A percentile compares a stretch with the other conserved stretches of the same genome.
phyloP scores from a whole-genome alignment of 2,113 vertebrate genomes.

The Cathartes aura region DNA sequence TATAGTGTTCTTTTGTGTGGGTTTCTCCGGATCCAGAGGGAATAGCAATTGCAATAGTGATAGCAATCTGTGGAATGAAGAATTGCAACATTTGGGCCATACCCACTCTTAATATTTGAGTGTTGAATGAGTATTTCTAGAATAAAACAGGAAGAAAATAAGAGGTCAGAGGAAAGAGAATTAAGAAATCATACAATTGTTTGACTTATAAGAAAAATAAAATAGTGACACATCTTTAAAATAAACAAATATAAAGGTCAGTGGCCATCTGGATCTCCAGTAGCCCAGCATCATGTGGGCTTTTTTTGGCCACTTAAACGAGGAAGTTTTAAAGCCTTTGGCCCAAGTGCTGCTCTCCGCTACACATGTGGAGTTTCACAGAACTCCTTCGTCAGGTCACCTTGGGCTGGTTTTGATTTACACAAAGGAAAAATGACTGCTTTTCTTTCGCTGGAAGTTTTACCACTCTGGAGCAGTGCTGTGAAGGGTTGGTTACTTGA shows the following conservation, averaged over 20 bases:
- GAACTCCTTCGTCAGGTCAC: neutral
- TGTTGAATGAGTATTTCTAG: slow-evolving; percentile 31
- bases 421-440: neutral
- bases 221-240: neutral
- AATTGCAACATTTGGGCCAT: slow-evolving; percentile 44
- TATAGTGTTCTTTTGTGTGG: slow-evolving; percentile 1
- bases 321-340: neutral
- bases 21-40: slow-evolving; percentile 1
- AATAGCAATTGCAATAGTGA: slow-evolving; percentile 18
- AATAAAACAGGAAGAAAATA: slow-evolving; percentile 9
- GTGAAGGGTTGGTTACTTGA: neutral
- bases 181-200: neutral
- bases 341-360: neutral
- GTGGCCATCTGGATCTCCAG: neutral
- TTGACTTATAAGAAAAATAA: neutral
- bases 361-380: neutral
- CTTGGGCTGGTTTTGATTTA: neutral
- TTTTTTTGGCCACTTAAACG: neutral
- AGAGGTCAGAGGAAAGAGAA: slow-evolving; percentile 3
- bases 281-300: neutral
- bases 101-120: neutral
- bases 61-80: slow-evolving; percentile 50
- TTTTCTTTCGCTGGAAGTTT: neutral
- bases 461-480: neutral
- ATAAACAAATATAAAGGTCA: neutral